phyloP scores from a whole-genome alignment of 2,888 invertebrate genomes.

The Agriotes lineatus region DNA sequence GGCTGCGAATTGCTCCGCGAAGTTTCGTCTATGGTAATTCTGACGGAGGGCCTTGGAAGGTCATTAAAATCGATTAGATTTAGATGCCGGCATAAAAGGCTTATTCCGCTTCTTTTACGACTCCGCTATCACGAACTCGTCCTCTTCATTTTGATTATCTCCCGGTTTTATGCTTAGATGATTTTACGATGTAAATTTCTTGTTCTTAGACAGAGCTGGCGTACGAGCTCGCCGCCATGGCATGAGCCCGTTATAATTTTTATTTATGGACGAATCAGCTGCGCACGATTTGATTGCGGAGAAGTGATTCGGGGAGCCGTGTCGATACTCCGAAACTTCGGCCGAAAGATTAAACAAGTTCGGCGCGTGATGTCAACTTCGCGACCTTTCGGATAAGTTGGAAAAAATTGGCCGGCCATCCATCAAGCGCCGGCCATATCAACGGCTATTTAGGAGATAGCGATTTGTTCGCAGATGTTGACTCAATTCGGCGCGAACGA shows the following conservation, averaged over 20 bases:
- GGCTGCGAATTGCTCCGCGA: too few species aligned
- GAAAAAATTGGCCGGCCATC: conserved; percentile 9
- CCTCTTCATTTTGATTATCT: conserved; percentile 39
- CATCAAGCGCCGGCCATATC: conserved; percentile 7
- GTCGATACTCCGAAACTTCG: conserved; percentile 11
- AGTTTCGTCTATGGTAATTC: conserved; percentile 17
- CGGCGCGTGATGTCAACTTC: conserved; percentile 22
- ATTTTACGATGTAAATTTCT: conserved; percentile 38
- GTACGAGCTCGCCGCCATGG: not conserved
- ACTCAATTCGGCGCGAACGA: too few species aligned
- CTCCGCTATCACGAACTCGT: conserved; percentile 28
- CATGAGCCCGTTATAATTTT: not conserved
- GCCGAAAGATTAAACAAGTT: conserved; percentile 17
- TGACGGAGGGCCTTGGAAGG: conserved; percentile 9
- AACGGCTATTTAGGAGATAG: conserved; percentile 1
- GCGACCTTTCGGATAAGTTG: conserved; percentile 5
- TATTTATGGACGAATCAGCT: conserved; percentile 1
- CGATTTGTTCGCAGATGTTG: conserved; percentile 3
- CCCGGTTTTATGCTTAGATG: conserved; percentile 35
- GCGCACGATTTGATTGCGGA: not conserved
- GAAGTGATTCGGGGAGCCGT: not conserved
- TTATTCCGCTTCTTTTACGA: conserved; percentile 48
- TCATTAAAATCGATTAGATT: conserved; percentile 39
- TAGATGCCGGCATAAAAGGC: conserved; percentile 45
- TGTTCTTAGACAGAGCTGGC: conserved; percentile 30